Evolutionary conservation across 2,888 invertebrate genomes (phyloP), one percentile per base, ranked within the genome.

Genomic region (Himalopsyche tibetana): DNA sequence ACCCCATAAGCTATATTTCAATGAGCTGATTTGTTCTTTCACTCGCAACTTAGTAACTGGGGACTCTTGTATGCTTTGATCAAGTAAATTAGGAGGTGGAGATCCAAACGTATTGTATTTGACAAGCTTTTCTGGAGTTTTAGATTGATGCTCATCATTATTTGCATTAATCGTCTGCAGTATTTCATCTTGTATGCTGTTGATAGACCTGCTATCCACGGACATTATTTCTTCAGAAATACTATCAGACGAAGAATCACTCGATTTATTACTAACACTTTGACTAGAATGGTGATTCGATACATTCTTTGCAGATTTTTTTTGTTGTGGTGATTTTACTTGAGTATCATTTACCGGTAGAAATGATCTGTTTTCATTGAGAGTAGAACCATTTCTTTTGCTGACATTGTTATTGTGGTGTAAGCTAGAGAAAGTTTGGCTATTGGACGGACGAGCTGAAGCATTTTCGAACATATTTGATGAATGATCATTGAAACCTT

Each of bases 201-300:
- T 74, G 12, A 15, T 38, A 15, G 74, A 74, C 38, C 74, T 19
- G 36, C 28, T 74, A 38, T 74, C 36, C 11, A 74, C 36, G 12
- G 74, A 74, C 36, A 74, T 74, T 5, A 88, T 88, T 63, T 88
- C 88, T 80, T 88, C 88, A 0, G 86, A 84, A n/a, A 88, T 84
- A 79, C 88, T 88, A 56, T 87, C 86, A 56, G 87, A 82, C 1
- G 84, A 79, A 12, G 45, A 42, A 40, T 51, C 51, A 12, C 82
- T 82, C 12, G 80, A 80, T 28, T 42, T 80, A 51, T 80, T 80
- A 74, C 38, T 36, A 4, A 74, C 38, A 38, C 74, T 38, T 36
- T 74, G 74, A 74, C 74, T 74, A 74, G 74, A 74, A 38, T 74
- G 9, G 0, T 74, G 19, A 36, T 15, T 74, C 5, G 38, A 74